Evolutionary conservation across 2,797 vertebrate genomes (phyloP).

Genomic region (Myripristis jacobus): DNA sequence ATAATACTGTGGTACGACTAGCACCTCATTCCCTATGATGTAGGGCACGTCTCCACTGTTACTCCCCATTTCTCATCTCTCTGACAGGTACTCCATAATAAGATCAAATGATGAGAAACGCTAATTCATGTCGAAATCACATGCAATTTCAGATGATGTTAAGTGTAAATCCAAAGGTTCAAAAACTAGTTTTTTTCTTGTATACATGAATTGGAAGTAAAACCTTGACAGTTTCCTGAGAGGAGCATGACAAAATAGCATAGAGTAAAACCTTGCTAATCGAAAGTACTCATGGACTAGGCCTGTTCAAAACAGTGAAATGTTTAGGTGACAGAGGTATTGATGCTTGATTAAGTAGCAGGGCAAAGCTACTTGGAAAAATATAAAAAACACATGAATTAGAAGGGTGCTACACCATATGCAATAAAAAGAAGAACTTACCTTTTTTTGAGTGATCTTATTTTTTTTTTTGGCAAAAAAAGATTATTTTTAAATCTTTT

Average conservation of each 20-base stretch:
- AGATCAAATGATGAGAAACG: slow-evolving; percentile 79
- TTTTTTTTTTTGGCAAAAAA: no score
- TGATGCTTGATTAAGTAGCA: slow-evolving; percentile 49
- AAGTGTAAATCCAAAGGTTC: slow-evolving; percentile 61
- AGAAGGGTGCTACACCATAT: no score
- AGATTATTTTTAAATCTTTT: slow-evolving; percentile 7
- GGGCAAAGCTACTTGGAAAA: no score
- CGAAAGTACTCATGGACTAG: slow-evolving; percentile 49
- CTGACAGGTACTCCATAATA: slow-evolving; percentile 70
- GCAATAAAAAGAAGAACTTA: no score
- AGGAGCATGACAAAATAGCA: neutral
- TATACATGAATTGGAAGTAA: slow-evolving; percentile 56
- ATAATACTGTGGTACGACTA: slow-evolving; percentile 63
- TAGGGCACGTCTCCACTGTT: slow-evolving; percentile 71
- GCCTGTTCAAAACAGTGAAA: slow-evolving; percentile 42
- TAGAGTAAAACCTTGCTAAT: neutral
- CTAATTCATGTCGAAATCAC: slow-evolving; percentile 78
- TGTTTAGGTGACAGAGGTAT: slow-evolving; percentile 56
- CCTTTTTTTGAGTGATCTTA: neutral
- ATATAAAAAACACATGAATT: no score
- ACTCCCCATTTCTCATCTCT: slow-evolving; percentile 70
- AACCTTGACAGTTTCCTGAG: slow-evolving; percentile 46
- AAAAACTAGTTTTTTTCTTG: slow-evolving; percentile 34
- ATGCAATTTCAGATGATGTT: slow-evolving; percentile 75
- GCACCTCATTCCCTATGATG: slow-evolving; percentile 71